Evolutionary conservation across 1,140 invertebrate genomes (phyloP), one percentile per base, ranked within the genome.

Genomic region (Fopius arisanus): DNA sequence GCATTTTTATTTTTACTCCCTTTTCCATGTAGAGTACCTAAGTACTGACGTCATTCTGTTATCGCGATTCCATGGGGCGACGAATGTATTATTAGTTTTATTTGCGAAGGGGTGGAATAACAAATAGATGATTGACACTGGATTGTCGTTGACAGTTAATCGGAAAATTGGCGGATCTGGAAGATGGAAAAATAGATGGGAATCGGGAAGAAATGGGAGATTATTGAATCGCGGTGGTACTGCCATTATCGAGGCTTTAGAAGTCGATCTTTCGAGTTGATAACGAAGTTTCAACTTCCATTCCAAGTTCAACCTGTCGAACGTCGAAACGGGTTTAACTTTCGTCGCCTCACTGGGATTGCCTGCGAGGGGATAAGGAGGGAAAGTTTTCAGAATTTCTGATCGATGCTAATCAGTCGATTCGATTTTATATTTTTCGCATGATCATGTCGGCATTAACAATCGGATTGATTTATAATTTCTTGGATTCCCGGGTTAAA

Each of bases 261-360:
- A 59, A 74, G 67, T 72, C 74, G 74, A 75, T 75, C 14, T 33
- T 21, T 48, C 37, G 43, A 75, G 66, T 75, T 75, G 74, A 75
- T 75, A 75, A 75, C 62, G 70, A 75, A 75, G 70, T 75, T 75
- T 75, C 12, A 33, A 72, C 70, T 72, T 75, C 72, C 65, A 72
- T 62, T 29, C 29, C 70, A 43, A 21, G n/a, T 51, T 23, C 40
- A 67, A 54, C 28, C 23, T 62, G 41, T 75, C 63, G 28, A 54
- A 66, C 67, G 33, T 12, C n/a, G 9, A 51, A 51, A 19, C n/a
- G 43, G 2, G n/a, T 71, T 71, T 37, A 63, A 63, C 69, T 71
- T 63, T 19, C 21, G 69, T 31, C 62, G 3, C 14, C 40, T 10
- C 28, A 21, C 2, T 23, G 37, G 31, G 40, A 28, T 40, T 31